A percentile compares a stretch with the other conserved stretches of the same genome.
These are phyloP conservation scores for Liopterus haemorrhoidalis DNA, from an alignment of 2,888 invertebrate genomes.

Conservation along the genomic window DNA sequence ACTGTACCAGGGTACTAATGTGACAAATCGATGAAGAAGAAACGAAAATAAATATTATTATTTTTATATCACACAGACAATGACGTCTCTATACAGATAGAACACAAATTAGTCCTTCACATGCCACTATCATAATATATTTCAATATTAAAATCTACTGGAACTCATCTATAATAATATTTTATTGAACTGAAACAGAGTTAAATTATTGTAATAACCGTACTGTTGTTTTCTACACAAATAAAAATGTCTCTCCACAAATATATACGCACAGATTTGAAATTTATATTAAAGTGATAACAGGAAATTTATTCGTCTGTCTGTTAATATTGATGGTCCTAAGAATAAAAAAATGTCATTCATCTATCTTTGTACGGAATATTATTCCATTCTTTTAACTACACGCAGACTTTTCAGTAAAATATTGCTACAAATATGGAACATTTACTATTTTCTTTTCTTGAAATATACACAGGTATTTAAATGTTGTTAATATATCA, in stretches of 20 bases:
- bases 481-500: too few relatives aligned
- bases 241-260: slow-evolving; percentile 12
- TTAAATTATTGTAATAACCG: slow-evolving; percentile 19
- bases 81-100: slow-evolving; percentile 24
- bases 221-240: slow-evolving; percentile 9
- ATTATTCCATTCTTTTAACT: too few relatives aligned
- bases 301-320: too few relatives aligned
- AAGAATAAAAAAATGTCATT: too few relatives aligned
- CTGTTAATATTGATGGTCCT: too few relatives aligned
- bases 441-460: too few relatives aligned
- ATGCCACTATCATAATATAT: slow-evolving; percentile 15
- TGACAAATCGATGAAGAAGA: slow-evolving; percentile 22
- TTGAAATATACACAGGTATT: too few relatives aligned
- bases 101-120: slow-evolving; percentile 21
- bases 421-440: too few relatives aligned
- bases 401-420: too few relatives aligned
- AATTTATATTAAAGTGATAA: background rate
- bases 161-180: slow-evolving; percentile 14
- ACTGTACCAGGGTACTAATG: slow-evolving; percentile 23
- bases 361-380: too few relatives aligned
- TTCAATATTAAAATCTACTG: slow-evolving; percentile 16
- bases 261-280: background rate
- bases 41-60: slow-evolving; percentile 24
- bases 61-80: slow-evolving; percentile 24
- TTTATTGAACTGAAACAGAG: slow-evolving; percentile 13